phyloP scores from a whole-genome alignment of 1,140 invertebrate genomes.

The Platorchestia sp. region DNA sequence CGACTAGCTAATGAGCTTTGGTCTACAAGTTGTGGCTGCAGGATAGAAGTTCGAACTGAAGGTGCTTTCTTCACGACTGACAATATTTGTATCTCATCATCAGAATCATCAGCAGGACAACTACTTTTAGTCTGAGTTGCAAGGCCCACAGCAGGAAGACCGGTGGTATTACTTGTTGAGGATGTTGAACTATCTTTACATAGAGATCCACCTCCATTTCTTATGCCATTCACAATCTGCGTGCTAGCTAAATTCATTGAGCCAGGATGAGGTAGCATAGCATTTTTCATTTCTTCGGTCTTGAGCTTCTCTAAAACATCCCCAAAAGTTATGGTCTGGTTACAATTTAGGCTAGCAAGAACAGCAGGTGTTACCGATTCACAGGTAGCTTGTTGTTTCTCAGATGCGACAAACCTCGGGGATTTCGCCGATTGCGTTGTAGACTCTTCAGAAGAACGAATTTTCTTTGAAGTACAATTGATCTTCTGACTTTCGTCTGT shows the following conservation, averaged over 20 bases:
- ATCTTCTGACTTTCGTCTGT: background rate
- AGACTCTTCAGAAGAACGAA: background rate
- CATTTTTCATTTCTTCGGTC: background rate
- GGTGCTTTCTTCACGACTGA: slow-evolving; percentile 6
- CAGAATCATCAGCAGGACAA: background rate
- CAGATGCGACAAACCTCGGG: background rate
- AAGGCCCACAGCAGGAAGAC: background rate
- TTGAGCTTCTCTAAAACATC: background rate
- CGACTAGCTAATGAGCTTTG: background rate
- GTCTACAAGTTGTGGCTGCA: background rate
- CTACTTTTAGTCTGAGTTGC: background rate
- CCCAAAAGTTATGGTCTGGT: background rate
- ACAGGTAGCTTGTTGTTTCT: background rate
- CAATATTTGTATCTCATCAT: slow-evolving; percentile 2
- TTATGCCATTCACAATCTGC: background rate
- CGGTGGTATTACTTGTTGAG: background rate
- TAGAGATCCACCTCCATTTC: background rate
- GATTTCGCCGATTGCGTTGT: background rate
- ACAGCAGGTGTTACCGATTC: background rate
- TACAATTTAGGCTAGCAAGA: background rate
- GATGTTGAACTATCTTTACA: background rate
- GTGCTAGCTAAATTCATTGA: background rate
- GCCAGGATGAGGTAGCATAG: background rate
- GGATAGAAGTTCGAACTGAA: background rate
- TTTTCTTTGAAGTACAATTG: background rate